Percentiles rank a stretch among this genome's conserved stretches.
These are phyloP conservation scores for Chiroxiphia lanceolata DNA, from an alignment of 2,797 vertebrate species.

Conservation along the genomic window DNA sequence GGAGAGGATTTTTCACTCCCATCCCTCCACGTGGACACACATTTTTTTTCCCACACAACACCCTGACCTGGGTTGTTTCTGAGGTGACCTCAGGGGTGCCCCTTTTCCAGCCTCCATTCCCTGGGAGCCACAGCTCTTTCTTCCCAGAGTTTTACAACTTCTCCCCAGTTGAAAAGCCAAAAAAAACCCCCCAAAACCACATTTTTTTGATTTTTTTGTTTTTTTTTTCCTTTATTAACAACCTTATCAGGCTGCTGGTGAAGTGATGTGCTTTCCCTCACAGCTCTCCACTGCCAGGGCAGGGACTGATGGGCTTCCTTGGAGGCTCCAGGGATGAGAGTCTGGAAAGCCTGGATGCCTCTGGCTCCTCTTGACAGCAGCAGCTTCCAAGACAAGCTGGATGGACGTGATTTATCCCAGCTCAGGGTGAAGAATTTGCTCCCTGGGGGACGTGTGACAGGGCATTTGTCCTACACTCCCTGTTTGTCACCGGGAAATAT, in stretches of 20 bases:
- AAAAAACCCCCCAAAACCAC: background rate
- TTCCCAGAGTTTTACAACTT: background rate
- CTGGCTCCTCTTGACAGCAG: background rate
- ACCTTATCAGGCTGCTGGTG: background rate
- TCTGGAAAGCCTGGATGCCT: background rate
- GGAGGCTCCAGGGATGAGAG: background rate
- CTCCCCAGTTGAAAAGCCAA: background rate
- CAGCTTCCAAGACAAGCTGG: background rate
- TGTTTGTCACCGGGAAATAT: background rate
- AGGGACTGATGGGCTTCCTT: background rate
- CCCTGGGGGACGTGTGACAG: background rate
- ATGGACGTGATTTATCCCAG: accelerated
- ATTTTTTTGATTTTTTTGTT: background rate
- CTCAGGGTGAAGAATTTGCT: background rate
- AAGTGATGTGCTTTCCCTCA: background rate
- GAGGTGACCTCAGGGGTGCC: background rate
- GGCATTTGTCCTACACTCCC: background rate
- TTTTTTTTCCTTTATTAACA: background rate
- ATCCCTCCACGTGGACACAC: background rate
- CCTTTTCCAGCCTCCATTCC: background rate
- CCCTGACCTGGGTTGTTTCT: background rate
- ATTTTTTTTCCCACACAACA: background rate
- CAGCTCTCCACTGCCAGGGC: background rate
- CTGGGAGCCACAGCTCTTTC: background rate
- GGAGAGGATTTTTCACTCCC: background rate